A percentile compares a stretch with the other conserved stretches of the same genome.
Evolutionary conservation across 2,888 invertebrate genomes (phyloP).

Genomic region (Blastobasis adustella): DNA sequence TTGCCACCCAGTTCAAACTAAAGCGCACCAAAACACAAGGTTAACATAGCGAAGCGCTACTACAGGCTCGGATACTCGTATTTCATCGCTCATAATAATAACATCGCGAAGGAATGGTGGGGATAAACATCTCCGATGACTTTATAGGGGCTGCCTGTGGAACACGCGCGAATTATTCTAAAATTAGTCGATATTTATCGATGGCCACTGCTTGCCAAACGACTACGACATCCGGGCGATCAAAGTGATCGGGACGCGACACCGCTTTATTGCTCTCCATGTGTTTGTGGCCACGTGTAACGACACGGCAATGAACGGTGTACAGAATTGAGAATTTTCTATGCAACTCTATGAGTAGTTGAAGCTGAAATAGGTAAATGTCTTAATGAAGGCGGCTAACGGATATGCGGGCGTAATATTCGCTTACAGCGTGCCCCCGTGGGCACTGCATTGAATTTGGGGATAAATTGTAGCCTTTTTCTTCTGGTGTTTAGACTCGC

Average conservation of each 20-base stretch:
- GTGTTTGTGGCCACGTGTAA: background rate
- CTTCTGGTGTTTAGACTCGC: no score
- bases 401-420: no score
- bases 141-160: slow-evolving; percentile 36
- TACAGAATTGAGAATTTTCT: no score
- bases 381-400: no score
- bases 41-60: no score
- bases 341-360: no score
- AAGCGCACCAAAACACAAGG: no score
- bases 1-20: no score
- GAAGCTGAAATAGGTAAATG: no score
- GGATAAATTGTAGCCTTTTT: no score
- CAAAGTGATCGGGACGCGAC: slow-evolving; percentile 52
- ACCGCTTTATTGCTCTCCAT: slow-evolving; percentile 36
- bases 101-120: slow-evolving; percentile 18
- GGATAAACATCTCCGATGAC: slow-evolving; percentile 41
- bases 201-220: slow-evolving; percentile 38
- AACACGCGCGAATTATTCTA: slow-evolving; percentile 54
- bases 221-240: slow-evolving; percentile 64
- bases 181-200: slow-evolving; percentile 57
- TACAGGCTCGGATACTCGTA: slow-evolving; percentile 10
- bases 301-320: background rate
- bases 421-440: no score
- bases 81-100: slow-evolving; percentile 28
- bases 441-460: no score